Evolutionary conservation across 2,113 vertebrate species (phyloP), one percentile per base, ranked within the genome.

Genomic region (Ornithorhynchus anatinus): DNA sequence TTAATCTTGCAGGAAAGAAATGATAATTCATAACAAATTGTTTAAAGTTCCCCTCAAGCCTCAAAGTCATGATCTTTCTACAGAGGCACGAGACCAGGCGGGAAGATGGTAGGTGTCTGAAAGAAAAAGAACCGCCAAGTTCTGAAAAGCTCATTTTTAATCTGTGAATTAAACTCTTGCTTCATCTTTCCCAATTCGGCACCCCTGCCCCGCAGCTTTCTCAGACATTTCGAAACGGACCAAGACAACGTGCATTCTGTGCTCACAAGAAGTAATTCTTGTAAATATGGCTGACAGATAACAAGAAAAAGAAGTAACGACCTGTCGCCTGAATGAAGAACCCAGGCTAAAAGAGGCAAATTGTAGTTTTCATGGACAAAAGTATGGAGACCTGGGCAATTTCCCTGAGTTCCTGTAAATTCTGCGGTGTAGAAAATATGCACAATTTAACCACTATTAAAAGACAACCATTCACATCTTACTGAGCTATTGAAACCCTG

Each of bases 371-470:
- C n/a, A 13, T 11, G 7, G 25, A 23, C 63, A 59, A 33, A 70
- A 69, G 36, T 20, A 63, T 36, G 27, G 64, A 12, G 8, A 45
- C 19, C 56, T 15, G n/a, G 37, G 62, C 52, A 69, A 39, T 40
- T 48, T 62, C 64, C 64, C 44, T n/a, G 68, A 73, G 50, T 71
- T 75, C 60, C 43, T 79, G 8, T 58, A 58, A 75, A 73, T 80
- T 73, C 16, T 85, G 77, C 62, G 61, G 70, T 65, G 42, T 25
- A 68, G 50, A 74, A 87, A 87, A 70, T 69, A 79, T 70, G 79
- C 51, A 61, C 58, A 73, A 50, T 64, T 75, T 68, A 61, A 75
- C 56, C 67, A 71, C 12, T 2, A 73, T 62, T 63, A 69, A 72
- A 57, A 69, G 63, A 38, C n/a, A 43, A 67, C 57, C 31, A 50